phyloP scores from a whole-genome alignment of 1,140 invertebrate genomes.

The Euura lappo region DNA sequence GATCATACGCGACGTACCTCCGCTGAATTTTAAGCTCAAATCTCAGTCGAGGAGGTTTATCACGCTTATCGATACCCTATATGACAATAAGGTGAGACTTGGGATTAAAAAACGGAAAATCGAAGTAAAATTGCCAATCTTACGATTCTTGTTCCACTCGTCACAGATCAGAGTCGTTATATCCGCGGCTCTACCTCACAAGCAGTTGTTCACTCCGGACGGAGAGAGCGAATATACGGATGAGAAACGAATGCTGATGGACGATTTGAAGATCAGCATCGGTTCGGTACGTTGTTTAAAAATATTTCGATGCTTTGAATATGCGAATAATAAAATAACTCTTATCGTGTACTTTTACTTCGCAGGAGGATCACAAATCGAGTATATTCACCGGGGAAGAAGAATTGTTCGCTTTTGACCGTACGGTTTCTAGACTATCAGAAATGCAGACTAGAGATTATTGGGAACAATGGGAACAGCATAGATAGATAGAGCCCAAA shows the following conservation, averaged over 20 bases:
- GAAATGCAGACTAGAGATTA: constrained; percentile 96
- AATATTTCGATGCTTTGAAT: constrained; percentile 35
- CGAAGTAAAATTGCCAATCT: not conserved
- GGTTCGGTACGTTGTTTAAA: constrained; percentile 56
- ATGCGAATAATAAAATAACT: not conserved
- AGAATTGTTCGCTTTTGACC: constrained; percentile 95
- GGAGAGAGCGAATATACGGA: constrained; percentile 66
- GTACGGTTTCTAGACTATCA: constrained; percentile 88
- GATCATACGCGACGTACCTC: constrained; percentile 88
- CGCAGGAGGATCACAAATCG: constrained; percentile 71
- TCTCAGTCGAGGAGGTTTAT: constrained; percentile 94
- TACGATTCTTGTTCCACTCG: constrained; percentile 21
- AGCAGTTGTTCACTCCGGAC: constrained; percentile 75
- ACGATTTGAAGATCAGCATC: constrained; percentile 83
- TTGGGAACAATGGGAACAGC: constrained; percentile 81
- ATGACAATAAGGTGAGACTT: constrained; percentile 85
- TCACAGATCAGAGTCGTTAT: constrained; percentile 76
- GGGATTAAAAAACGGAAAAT: constrained; percentile 50
- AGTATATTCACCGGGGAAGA: constrained; percentile 97
- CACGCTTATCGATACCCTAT: constrained; percentile 95
- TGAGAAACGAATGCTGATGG: constrained; percentile 88
- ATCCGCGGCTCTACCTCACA: constrained; percentile 77
- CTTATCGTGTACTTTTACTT: constrained; percentile 32
- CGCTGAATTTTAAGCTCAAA: constrained; percentile 77
- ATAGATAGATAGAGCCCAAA: constrained; percentile 49